Conservation (phyloP, 2,113 vertebrate genomes). For the Spheniscus mendiculus region DNA sequence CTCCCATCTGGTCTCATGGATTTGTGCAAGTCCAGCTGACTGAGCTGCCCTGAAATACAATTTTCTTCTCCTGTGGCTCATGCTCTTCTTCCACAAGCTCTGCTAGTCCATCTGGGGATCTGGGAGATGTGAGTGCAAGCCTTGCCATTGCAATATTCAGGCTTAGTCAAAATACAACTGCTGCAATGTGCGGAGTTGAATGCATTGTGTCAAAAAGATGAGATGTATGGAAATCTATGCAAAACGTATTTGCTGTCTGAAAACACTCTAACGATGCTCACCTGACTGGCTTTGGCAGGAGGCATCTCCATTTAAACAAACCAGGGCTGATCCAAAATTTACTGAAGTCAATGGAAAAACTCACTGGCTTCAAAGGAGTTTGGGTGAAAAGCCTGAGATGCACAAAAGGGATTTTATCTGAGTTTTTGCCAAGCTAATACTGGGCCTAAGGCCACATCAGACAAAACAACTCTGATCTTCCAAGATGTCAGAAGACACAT, state of each 20-base stretch:
- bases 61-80: background rate
- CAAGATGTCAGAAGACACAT: background rate
- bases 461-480: background rate
- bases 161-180: background rate
- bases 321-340: background rate
- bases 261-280: background rate
- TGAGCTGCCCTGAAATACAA: background rate
- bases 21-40: background rate
- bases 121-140: background rate
- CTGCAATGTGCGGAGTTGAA: background rate
- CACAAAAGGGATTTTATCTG: background rate
- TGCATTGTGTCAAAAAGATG: fast-evolving
- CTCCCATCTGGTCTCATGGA: background rate
- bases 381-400: background rate
- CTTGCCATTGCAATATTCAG: background rate
- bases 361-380: background rate
- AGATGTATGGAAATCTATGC: fast-evolving
- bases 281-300: background rate
- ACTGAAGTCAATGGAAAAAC: background rate
- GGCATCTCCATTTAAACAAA: background rate
- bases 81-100: background rate
- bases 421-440: background rate
- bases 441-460: background rate
- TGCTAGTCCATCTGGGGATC: fast-evolving
- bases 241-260: background rate